A percentile compares a stretch with the other conserved stretches of the same genome.
Conservation (phyloP, 2,797 vertebrate species). For the Mus minutoides region DNA sequence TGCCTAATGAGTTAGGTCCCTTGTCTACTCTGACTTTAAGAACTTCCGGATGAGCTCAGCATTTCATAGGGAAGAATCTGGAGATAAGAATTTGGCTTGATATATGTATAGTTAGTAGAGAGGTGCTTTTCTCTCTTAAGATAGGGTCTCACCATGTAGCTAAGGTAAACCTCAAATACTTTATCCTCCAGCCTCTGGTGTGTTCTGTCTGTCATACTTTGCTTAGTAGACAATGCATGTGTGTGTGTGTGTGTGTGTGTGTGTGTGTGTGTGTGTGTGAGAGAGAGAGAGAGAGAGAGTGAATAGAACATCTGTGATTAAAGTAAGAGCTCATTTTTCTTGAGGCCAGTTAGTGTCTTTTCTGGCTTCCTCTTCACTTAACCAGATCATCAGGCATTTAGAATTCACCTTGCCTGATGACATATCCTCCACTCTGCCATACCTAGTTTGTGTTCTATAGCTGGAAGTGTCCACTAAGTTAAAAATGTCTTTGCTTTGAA, state of each 20-base stretch:
- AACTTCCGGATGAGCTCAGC: slow-evolving; percentile 61
- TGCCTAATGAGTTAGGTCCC: not conserved
- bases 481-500: not conserved
- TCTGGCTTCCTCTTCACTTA: not conserved
- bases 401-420: not conserved
- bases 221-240: not conserved
- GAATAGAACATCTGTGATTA: not conserved
- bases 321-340: not conserved
- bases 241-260: not conserved
- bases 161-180: not conserved
- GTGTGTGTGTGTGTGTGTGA: not conserved
- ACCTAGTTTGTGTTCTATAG: not conserved
- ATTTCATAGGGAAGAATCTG: slow-evolving; percentile 45
- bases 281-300: too few species aligned
- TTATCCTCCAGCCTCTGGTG: not conserved
- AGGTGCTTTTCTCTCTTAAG: not conserved
- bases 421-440: not conserved
- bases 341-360: not conserved
- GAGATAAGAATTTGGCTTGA: slow-evolving; percentile 52
- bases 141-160: not conserved
- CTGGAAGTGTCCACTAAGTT: not conserved
- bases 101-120: not conserved
- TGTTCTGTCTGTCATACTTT: not conserved
- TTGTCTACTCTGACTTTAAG: not conserved
- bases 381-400: not conserved